Evolutionary conservation across 2,797 vertebrate genomes (phyloP).

Genomic region (Amniataba percoides): DNA sequence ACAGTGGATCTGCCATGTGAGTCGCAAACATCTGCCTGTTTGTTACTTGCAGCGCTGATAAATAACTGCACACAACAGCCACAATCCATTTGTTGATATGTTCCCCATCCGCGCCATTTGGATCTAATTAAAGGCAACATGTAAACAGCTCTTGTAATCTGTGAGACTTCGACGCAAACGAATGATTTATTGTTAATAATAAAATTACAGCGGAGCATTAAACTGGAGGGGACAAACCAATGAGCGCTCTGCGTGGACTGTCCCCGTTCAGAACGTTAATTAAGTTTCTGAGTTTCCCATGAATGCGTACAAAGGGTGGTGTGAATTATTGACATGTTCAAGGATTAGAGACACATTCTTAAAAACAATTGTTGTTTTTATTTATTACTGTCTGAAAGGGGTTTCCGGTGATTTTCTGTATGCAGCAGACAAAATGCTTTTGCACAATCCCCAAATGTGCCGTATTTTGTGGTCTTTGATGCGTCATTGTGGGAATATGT

Average conservation of each 20-base stretch:
- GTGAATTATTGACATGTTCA: slow-evolving; percentile 55
- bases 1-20: slow-evolving; percentile 4
- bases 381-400: slow-evolving; percentile 51
- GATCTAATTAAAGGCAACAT: slow-evolving; percentile 70
- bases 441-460: slow-evolving; percentile 61
- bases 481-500: slow-evolving; percentile 64
- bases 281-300: slow-evolving; percentile 62
- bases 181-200: slow-evolving; percentile 73
- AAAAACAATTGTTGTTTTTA: slow-evolving; percentile 60
- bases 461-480: slow-evolving; percentile 56
- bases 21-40: slow-evolving; percentile 37
- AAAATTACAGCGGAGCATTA: slow-evolving; percentile 49
- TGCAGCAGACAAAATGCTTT: slow-evolving; percentile 60
- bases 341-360: slow-evolving; percentile 49
- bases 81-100: slow-evolving; percentile 44
- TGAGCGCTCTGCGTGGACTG: slow-evolving; percentile 38
- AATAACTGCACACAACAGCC: slow-evolving; percentile 46
- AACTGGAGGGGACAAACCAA: slow-evolving; percentile 31
- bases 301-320: slow-evolving; percentile 42
- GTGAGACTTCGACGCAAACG: slow-evolving; percentile 46
- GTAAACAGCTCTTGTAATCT: slow-evolving; percentile 70
- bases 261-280: slow-evolving; percentile 41
- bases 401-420: slow-evolving; percentile 44
- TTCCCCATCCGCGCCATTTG: slow-evolving; percentile 67
- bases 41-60: slow-evolving; percentile 40